A percentile compares a stretch with the other conserved stretches of the same genome.
Conservation (phyloP, 2,888 invertebrate genomes). For the Synanthedon tipuliformis region DNA sequence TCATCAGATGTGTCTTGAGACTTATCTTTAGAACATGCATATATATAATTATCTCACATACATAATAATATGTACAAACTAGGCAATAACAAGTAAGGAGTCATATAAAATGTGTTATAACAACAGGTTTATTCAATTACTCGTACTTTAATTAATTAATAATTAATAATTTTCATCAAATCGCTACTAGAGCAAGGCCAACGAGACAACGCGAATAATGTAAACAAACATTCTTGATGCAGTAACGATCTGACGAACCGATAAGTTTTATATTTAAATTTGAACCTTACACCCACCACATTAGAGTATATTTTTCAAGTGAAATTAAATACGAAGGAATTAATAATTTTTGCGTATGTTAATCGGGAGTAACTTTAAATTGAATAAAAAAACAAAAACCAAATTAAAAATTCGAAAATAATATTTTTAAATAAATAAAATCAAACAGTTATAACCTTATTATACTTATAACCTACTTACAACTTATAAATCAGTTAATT, state of each 20-base stretch:
- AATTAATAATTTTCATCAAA: conserved; percentile 11
- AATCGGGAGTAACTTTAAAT: too few relatives aligned
- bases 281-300: too few relatives aligned
- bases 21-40: background rate
- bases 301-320: too few relatives aligned
- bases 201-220: too few relatives aligned
- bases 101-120: conserved; percentile 24
- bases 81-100: conserved; percentile 22
- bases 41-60: conserved; percentile 2
- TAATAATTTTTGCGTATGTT: too few relatives aligned
- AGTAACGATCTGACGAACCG: background rate
- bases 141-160: conserved; percentile 28
- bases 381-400: too few relatives aligned
- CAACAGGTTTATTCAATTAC: conserved; percentile 20
- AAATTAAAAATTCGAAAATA: too few relatives aligned
- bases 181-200: background rate
- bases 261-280: background rate
- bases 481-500: too few relatives aligned
- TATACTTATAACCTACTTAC: too few relatives aligned
- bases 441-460: too few relatives aligned
- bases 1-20: background rate
- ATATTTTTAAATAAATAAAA: too few relatives aligned
- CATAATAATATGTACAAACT: conserved; percentile 8
- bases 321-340: too few relatives aligned
- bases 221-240: background rate